Percentiles rank a stretch among this genome's conserved stretches.
Evolutionary conservation across 2,797 vertebrate genomes (phyloP).

Genomic region (Ataeniobius toweri): DNA sequence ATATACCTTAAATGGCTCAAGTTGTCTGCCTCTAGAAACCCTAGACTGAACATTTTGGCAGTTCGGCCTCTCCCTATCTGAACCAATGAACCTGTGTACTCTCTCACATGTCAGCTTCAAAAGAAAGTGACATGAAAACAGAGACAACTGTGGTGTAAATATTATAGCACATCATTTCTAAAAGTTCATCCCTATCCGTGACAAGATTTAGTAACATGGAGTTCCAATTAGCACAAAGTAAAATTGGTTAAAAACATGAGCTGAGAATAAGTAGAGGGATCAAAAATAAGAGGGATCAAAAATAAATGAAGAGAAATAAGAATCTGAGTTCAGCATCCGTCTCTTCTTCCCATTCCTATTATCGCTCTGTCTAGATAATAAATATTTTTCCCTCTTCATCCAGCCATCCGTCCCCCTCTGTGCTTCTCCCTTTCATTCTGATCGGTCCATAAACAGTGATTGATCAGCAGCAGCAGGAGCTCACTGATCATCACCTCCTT

Average conservation of each 20-base stretch:
- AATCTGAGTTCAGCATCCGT: constrained; percentile 27
- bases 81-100: not conserved
- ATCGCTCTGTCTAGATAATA: constrained; percentile 28
- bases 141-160: not conserved
- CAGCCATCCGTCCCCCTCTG: constrained; percentile 9
- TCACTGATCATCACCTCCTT: constrained; percentile 52
- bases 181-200: not conserved
- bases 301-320: constrained; percentile 1
- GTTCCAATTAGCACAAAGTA: not conserved
- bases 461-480: constrained; percentile 52
- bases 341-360: constrained; percentile 24
- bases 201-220: not conserved
- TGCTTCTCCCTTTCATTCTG: constrained; percentile 27
- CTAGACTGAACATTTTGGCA: not conserved
- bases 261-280: not conserved
- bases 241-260: not conserved
- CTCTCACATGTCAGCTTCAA: not conserved
- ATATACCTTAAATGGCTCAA: not conserved
- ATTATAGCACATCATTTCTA: not conserved
- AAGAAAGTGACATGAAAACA: not conserved
- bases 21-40: not conserved
- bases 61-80: not conserved
- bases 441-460: constrained; percentile 61
- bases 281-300: not conserved
- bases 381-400: constrained; percentile 29